phyloP scores from a whole-genome alignment of 2,888 invertebrate species.

The Parochlus steinenii region DNA sequence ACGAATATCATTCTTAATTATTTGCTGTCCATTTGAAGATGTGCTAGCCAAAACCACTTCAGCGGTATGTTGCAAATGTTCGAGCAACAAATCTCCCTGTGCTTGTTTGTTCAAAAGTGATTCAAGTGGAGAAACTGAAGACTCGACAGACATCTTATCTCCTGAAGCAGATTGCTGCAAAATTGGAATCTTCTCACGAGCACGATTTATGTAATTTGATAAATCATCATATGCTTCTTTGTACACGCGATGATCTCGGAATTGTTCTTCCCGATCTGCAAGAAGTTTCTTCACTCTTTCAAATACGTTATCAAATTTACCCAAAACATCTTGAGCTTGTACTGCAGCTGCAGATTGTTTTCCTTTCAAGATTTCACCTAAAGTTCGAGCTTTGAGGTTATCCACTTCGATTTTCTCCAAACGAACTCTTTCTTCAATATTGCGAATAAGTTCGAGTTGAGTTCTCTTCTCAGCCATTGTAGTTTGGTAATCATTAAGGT shows the following conservation, averaged over 20 bases:
- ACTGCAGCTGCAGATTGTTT: constrained; percentile 69
- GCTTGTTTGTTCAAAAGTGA: constrained; percentile 75
- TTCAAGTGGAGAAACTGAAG: constrained; percentile 73
- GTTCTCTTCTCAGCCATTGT: constrained; percentile 74
- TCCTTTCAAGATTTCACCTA: constrained; percentile 71
- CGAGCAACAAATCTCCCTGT: constrained; percentile 73
- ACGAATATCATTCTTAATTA: constrained; percentile 71
- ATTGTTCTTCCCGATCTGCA: constrained; percentile 67
- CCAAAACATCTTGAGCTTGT: constrained; percentile 70
- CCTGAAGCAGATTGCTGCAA: constrained; percentile 68
- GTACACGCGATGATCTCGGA: constrained; percentile 72
- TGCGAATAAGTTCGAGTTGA: constrained; percentile 71
- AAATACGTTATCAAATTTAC: constrained; percentile 64
- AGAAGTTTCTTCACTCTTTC: constrained; percentile 61
- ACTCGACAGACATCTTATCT: constrained; percentile 77
- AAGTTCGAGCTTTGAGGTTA: constrained; percentile 62
- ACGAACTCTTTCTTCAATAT: constrained; percentile 71
- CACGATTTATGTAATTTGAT: constrained; percentile 71
- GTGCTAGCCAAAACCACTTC: constrained; percentile 75
- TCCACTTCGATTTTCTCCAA: constrained; percentile 85
- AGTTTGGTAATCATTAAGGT: constrained; percentile 56
- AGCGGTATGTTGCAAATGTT: constrained; percentile 74
- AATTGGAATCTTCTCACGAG: constrained; percentile 77
- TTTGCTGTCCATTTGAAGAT: constrained; percentile 58
- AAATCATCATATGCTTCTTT: constrained; percentile 86